Evolutionary conservation across 2,888 invertebrate genomes (phyloP), one percentile per base, ranked within the genome.

Genomic region (Marronus borbonicus): DNA sequence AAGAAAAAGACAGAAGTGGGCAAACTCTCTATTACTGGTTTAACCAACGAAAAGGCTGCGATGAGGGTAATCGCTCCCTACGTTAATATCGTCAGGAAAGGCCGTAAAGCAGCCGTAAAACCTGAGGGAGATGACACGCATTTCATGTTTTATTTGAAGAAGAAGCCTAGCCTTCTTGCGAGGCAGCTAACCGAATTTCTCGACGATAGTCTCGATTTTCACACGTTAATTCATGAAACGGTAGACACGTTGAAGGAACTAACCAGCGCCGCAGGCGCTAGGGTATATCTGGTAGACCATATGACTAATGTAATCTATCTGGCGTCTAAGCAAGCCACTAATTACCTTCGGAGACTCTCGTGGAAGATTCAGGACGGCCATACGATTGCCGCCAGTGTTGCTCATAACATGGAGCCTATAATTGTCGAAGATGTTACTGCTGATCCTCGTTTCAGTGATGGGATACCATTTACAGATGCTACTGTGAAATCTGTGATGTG

Each of bases 61-160:
- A 87, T 90, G 70, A 86, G 92, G 14, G 91, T 92, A 0, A 91
- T 92, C 75, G 92, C 92, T 0, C 92, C 92, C 0, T 92, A 91
- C 82, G 91, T 89, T 4, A 86, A 85, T 81, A 85, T 88, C 24
- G 81, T 85, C 10, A 83, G 86, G 64, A 86, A 86, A 82, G 84
- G 84, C 36, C 83, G 84, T 28, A 85, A 84, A 58, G 64, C 68
- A 12, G 36, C 76, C 7, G 44, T 76, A 2, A 68, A 78, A 52
- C 17, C 55, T 14, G 82, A 83, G 62, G 82, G 83, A 62, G 82
- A 81, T 70, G 84, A 85, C 76, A 84, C 85, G 50, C 87, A 87
- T 84, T 68, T 78, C 24, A 76, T 64, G 66, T 75, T 75, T n/a
- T 78, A 75, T 60, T 12, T 78, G n/a, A 66, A 76, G 39, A 75